These are phyloP conservation scores for Pyxicephalus adspersus DNA, from an alignment of 2,113 vertebrate species.

Conservation along the genomic window DNA sequence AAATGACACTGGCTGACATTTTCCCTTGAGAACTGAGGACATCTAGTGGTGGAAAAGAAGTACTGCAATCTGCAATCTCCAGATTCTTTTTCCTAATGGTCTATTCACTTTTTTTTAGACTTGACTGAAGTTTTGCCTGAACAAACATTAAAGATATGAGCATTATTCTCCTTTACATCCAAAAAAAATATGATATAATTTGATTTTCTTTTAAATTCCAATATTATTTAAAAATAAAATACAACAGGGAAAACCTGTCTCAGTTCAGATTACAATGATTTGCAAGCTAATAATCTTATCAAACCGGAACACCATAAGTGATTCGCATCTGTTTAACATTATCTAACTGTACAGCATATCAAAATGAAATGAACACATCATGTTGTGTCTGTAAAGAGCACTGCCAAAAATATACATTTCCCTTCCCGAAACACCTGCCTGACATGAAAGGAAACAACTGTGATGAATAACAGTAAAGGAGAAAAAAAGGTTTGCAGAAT, in stretches of 20 bases:
- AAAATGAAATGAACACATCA: neutral
- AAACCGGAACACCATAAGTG: neutral
- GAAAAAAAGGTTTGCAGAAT: no score
- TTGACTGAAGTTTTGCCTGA: neutral
- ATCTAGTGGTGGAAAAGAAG: neutral
- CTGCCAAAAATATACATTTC: constrained; percentile 15
- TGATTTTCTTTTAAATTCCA: neutral
- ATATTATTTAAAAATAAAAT: neutral
- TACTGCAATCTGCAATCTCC: neutral
- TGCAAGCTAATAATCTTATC: neutral
- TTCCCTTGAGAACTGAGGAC: neutral
- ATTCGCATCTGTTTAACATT: neutral
- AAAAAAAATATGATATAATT: neutral
- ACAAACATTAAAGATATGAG: neutral
- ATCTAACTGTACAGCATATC: neutral
- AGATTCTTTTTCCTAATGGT: no score
- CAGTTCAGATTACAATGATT: neutral
- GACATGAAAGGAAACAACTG: neutral
- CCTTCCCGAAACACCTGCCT: neutral
- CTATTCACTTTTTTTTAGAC: no score
- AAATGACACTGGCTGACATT: neutral
- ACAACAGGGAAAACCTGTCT: neutral
- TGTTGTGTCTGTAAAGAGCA: neutral
- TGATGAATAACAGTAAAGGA: neutral
- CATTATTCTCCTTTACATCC: neutral